Conservation (phyloP, 2,888 invertebrate species). For the Brenthis daphne region DNA sequence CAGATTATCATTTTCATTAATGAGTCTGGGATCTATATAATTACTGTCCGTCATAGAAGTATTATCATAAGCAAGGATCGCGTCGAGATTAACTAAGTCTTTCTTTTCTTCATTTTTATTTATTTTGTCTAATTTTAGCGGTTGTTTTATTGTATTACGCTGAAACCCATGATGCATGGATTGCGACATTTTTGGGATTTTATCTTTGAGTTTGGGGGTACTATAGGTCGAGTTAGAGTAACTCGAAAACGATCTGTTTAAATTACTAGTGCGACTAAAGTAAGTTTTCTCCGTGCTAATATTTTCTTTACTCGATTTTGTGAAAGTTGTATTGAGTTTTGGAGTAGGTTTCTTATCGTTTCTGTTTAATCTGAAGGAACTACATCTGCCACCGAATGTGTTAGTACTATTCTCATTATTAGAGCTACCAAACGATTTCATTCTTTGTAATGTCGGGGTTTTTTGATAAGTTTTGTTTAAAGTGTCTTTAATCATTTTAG, state of each 20-base stretch:
- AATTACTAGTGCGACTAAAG: slow-evolving; percentile 67
- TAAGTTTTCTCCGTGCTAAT: slow-evolving; percentile 66
- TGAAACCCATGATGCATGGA: slow-evolving; percentile 78
- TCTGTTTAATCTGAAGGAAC: slow-evolving; percentile 73
- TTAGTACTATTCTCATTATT: slow-evolving; percentile 64
- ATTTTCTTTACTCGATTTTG: slow-evolving; percentile 78
- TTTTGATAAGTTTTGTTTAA: slow-evolving; percentile 80
- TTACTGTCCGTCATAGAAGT: slow-evolving; percentile 77
- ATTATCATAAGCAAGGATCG: slow-evolving; percentile 68
- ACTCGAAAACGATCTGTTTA: slow-evolving; percentile 74
- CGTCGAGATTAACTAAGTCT: slow-evolving; percentile 75
- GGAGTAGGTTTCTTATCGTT: slow-evolving; percentile 73
- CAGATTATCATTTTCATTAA: slow-evolving; percentile 87
- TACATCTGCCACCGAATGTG: slow-evolving; percentile 70
- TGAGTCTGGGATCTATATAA: slow-evolving; percentile 83
- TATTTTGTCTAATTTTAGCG: slow-evolving; percentile 75
- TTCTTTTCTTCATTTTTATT: slow-evolving; percentile 67
- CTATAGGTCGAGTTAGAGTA: slow-evolving; percentile 71
- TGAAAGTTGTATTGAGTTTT: slow-evolving; percentile 74
- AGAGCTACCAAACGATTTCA: slow-evolving; percentile 77
- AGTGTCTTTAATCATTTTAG: slow-evolving; percentile 77
- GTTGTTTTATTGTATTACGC: slow-evolving; percentile 70
- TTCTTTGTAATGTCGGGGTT: slow-evolving; percentile 75
- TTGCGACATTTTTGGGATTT: slow-evolving; percentile 75
- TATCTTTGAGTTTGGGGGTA: slow-evolving; percentile 74